Base-by-base conservation (phyloP, 64 coral and sea anemone species). In the Hydrozoanthus tunicans region DNA sequence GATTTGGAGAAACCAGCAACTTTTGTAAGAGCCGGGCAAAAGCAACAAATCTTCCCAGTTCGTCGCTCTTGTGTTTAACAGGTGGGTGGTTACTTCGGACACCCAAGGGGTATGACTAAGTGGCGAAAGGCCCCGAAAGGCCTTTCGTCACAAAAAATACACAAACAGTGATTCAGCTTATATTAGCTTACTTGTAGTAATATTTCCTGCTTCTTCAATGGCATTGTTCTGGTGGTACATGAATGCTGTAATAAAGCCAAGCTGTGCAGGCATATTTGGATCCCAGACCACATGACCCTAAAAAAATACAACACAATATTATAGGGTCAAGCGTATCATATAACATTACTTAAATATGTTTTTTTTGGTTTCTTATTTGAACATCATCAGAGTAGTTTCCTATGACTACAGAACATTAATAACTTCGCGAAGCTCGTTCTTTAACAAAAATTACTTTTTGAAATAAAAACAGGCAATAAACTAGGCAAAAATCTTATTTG, bases 251-350 rank as follows among this genome's bases (percentile, higher is more conserved):
- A 91, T 51, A 59, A 65, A 75, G 5, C 93, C 93, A 9, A 94
- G 89, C 26, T 82, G 79, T 13, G 93, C 93, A 43, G 93, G 78
- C 66, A 94, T 94, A 43, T 58, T 90, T 14, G 86, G 8, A 71
- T 94, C 93, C 93, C 93, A 94, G 23, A 90, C 78, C 88, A 94
- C 86, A 57, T 94, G 93, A 59, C 93, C 93, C 93, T 94, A 77
- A 64, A 60, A 90, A 60, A 53, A 75, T 2, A 43, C 32, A 43
- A 43, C 32, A 43, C 32, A 43, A 43, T 43, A 43, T 43, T 43
- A 43, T 43, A 43, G 32, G 32, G 32, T 43, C 32, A 81, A 56
- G 23, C 13, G 24, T 1, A 26, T 26, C 4, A 6, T 4, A 23
- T 7, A 20, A 6, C 70, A 73, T 24, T 9, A 11, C 6, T 9